These are phyloP conservation scores for Rhadina sibilatrix DNA, from an alignment of 2,113 vertebrate species.

Conservation along the genomic window DNA sequence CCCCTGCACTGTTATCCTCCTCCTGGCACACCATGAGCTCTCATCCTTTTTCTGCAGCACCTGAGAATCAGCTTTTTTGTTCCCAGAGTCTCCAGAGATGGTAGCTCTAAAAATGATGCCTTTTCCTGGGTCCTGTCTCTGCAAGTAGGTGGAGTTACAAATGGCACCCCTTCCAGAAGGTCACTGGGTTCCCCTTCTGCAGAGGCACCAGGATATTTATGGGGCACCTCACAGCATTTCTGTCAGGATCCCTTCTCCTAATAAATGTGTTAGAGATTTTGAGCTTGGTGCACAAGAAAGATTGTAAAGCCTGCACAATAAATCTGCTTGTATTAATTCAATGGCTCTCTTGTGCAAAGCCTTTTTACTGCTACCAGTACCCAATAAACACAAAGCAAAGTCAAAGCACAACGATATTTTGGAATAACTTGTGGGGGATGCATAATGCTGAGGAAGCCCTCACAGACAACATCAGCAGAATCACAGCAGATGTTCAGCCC, in stretches of 20 bases:
- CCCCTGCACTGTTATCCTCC: not conserved
- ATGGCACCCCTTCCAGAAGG: not conserved
- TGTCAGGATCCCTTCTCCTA: not conserved
- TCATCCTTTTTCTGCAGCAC: not conserved
- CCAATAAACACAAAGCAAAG: not conserved
- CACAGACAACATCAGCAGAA: not conserved
- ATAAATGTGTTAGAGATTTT: not conserved
- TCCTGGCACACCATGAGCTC: not conserved
- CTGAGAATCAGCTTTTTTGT: not conserved
- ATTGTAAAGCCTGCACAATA: conserved; percentile 10
- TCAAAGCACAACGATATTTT: not conserved
- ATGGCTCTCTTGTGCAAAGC: conserved; percentile 30
- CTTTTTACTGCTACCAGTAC: not conserved
- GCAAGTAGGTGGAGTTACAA: not conserved
- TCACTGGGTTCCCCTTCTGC: not conserved
- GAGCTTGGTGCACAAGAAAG: conserved; percentile 17
- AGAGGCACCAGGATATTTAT: not conserved
- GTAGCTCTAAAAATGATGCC: not conserved
- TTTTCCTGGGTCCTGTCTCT: not conserved
- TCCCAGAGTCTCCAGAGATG: not conserved
- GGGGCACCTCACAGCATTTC: not conserved
- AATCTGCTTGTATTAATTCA: conserved; percentile 50
- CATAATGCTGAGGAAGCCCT: not conserved
- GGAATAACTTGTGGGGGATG: not conserved
- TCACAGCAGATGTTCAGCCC: not conserved